Conservation (phyloP, 2,888 invertebrate genomes). For the Galerucella nymphaeae region DNA sequence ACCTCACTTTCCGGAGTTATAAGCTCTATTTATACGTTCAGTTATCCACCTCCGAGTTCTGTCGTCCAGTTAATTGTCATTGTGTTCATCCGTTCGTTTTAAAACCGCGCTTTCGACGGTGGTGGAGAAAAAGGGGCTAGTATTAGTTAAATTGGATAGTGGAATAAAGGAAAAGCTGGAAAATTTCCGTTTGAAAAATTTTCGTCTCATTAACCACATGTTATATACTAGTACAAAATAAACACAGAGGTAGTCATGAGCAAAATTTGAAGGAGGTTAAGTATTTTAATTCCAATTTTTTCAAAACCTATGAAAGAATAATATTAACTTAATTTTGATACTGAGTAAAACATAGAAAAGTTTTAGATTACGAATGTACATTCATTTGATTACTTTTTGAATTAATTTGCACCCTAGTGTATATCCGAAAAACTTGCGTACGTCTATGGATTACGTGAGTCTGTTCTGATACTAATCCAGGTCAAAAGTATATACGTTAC, state of each 20-base stretch:
- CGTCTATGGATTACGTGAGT: no score
- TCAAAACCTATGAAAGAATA: no score
- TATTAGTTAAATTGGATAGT: constrained; percentile 17
- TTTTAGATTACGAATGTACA: no score
- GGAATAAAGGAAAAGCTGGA: constrained; percentile 11
- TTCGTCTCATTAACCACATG: constrained; percentile 17
- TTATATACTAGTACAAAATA: not conserved
- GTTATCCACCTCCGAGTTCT: constrained; percentile 16
- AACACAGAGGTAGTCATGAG: not conserved
- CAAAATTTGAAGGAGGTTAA: not conserved
- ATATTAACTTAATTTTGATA: no score
- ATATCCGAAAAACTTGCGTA: no score
- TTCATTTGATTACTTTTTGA: no score
- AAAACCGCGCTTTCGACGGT: constrained; percentile 7
- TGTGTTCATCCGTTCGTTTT: constrained; percentile 13
- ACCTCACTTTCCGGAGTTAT: constrained; percentile 17
- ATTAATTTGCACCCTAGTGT: no score
- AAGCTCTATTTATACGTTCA: constrained; percentile 16
- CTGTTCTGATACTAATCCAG: not conserved
- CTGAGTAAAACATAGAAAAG: no score
- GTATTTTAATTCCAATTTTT: not conserved
- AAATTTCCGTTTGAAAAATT: constrained; percentile 7
- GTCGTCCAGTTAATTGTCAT: constrained; percentile 18
- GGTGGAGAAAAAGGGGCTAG: constrained; percentile 8
- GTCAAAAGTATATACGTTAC: constrained; percentile 8